Percentiles rank a stretch among this genome's conserved stretches.
Evolutionary conservation across 2,888 invertebrate species (phyloP).

Genomic region (Lottia gigantea): DNA sequence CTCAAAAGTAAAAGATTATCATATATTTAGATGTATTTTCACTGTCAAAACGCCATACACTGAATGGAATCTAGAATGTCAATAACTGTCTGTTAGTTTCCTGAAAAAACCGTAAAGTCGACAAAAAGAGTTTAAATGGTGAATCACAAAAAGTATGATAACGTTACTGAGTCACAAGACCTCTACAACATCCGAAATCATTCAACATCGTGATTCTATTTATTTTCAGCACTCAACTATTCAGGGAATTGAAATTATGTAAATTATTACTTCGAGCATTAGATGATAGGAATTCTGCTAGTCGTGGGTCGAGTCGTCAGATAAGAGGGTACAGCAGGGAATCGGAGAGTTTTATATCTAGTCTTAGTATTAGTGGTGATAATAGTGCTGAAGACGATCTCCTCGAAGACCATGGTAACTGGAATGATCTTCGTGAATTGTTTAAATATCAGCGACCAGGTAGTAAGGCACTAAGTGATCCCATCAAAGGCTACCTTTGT

Average conservation of each 20-base stretch:
- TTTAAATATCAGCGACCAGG: slow-evolving; percentile 64
- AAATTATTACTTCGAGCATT: slow-evolving; percentile 64
- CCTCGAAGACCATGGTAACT: slow-evolving; percentile 55
- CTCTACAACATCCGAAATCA: neutral
- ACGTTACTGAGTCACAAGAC: neutral
- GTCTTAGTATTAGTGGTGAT: slow-evolving; percentile 63
- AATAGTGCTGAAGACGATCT: slow-evolving; percentile 56
- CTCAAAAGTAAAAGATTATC: too few relatives aligned
- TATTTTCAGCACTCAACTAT: slow-evolving; percentile 58
- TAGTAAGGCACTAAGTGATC: slow-evolving; percentile 64
- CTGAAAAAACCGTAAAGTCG: too few relatives aligned
- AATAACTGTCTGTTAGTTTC: too few relatives aligned
- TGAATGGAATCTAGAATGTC: too few relatives aligned
- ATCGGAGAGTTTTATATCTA: slow-evolving; percentile 65
- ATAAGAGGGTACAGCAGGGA: slow-evolving; percentile 66
- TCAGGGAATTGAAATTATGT: slow-evolving; percentile 66
- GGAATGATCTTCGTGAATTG: slow-evolving; percentile 49
- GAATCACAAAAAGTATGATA: too few relatives aligned
- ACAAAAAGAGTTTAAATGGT: too few relatives aligned
- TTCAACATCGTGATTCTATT: neutral
- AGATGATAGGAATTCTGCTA: slow-evolving; percentile 60
- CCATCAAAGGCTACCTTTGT: slow-evolving; percentile 42
- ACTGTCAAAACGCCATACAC: too few relatives aligned
- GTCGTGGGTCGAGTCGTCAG: slow-evolving; percentile 54
- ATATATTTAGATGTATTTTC: too few relatives aligned